These are phyloP conservation scores for Acrocephalus scirpaceus DNA, from an alignment of 2,797 vertebrate species.

Conservation along the genomic window DNA sequence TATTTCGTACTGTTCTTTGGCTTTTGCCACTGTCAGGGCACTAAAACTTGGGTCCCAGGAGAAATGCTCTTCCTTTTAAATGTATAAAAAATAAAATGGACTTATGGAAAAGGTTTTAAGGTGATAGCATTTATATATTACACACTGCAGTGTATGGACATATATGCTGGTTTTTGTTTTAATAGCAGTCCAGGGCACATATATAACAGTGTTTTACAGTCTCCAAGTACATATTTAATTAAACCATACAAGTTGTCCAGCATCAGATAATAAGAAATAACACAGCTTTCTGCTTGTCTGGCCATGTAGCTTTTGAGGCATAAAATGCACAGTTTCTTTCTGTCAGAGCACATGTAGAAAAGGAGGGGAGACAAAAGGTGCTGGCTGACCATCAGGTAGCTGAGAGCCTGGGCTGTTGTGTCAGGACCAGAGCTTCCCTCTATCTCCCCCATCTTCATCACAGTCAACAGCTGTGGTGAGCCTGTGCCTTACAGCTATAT, in stretches of 20 bases:
- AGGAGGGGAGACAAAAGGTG: slow-evolving; percentile 12
- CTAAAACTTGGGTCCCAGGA: not conserved
- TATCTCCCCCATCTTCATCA: slow-evolving; percentile 40
- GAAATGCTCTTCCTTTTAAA: not conserved
- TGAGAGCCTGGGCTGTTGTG: slow-evolving; percentile 48
- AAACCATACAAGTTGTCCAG: not conserved
- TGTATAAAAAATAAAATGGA: not conserved
- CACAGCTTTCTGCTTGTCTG: not conserved
- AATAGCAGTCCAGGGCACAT: not conserved
- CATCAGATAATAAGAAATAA: not conserved
- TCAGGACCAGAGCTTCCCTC: slow-evolving; percentile 3
- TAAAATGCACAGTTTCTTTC: slow-evolving; percentile 21
- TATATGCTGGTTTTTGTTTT: not conserved
- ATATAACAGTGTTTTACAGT: not conserved
- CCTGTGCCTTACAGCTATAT: slow-evolving; percentile 74
- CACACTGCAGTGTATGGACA: too few relatives aligned
- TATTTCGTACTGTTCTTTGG: not conserved
- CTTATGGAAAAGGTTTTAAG: not conserved
- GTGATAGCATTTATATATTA: not conserved
- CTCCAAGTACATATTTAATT: not conserved
- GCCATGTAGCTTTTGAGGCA: not conserved
- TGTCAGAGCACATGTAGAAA: not conserved
- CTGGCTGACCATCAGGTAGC: slow-evolving; percentile 26
- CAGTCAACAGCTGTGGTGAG: slow-evolving; percentile 67
- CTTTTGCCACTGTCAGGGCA: not conserved